Base-by-base conservation (phyloP, 2,888 invertebrate genomes). In the Epinotia bilunana region DNA sequence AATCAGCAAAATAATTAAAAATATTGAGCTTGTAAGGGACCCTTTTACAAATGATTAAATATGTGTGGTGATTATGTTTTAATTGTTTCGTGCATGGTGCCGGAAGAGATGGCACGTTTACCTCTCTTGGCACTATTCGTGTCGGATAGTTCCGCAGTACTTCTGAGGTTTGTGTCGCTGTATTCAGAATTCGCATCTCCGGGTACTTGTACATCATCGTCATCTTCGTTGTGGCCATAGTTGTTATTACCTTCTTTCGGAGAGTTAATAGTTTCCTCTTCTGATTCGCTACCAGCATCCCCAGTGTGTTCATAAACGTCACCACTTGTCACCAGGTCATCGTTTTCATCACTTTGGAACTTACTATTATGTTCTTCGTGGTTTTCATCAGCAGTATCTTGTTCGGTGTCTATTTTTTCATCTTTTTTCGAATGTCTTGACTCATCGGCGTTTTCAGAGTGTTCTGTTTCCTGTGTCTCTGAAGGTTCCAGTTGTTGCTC, bases 1-100 rank as follows among this genome's bases (percentile, higher is more conserved):
- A 91, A 92, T 93, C 92, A 90, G 92, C 91, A 94, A 94, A 93
- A 94, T 90, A 93, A 93, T 87, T 83, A 91, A 91, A 93, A 90
- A 93, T 92, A 86, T 91, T 93, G 90, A 92, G 91, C 92, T 92
- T 90, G 88, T 90, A 86, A 88, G 91, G 92, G 93, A 93, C 93
- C 93, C 92, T 85, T 86, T 85, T 83, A 82, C 86, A 86, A 86
- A 84, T 88, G 85, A 84, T 84, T 86, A 86, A 80, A 65, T 83
- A 86, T 82, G 83, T 84, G 84, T 82, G 84, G 83, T 80, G 82
- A 84, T 86, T 90, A 90, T 83, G 84, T 88, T 89, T 90, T 88
- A 81, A 90, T 89, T 83, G 87, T 88, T 89, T 91, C 90, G 84
- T 89, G 91, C 87, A 87, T 86, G 82, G 89, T 89, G 87, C 92